Evolutionary conservation across 2,797 vertebrate genomes (phyloP).

Genomic region (Pitangus sulphuratus): DNA sequence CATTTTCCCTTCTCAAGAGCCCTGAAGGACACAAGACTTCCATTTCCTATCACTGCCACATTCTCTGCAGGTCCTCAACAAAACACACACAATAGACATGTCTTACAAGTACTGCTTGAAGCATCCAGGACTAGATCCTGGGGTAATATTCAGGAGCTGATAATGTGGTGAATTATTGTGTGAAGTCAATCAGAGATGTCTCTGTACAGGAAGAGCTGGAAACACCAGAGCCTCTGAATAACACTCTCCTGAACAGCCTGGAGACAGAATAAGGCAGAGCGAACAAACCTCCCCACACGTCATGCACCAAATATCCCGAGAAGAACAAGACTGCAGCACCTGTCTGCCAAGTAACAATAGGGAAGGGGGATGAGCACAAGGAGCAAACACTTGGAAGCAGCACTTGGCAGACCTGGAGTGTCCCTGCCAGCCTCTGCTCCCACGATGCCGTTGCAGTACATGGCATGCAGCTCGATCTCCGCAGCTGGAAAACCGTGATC

Average conservation of each 20-base stretch:
- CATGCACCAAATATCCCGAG: background rate
- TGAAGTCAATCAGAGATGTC: background rate
- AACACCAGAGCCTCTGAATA: background rate
- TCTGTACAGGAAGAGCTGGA: background rate
- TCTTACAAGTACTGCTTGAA: background rate
- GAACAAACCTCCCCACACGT: background rate
- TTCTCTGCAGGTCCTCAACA: constrained; percentile 6
- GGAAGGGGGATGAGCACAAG: background rate
- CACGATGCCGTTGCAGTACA: constrained; percentile 84
- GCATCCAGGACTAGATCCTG: background rate
- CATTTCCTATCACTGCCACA: background rate
- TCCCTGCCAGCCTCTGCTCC: constrained; percentile 44
- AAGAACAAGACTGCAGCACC: background rate
- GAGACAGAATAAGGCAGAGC: background rate
- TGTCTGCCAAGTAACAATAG: background rate
- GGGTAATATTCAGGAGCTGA: background rate
- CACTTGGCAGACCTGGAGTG: constrained; percentile 33
- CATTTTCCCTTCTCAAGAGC: background rate
- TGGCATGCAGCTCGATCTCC: constrained; percentile 88
- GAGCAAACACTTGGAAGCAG: background rate
- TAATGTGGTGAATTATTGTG: background rate
- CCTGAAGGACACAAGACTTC: background rate
- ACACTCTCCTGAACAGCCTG: background rate
- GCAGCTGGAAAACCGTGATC: constrained; percentile 77
- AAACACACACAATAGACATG: background rate